A percentile compares a stretch with the other conserved stretches of the same genome.
phyloP scores from a whole-genome alignment of 2,888 invertebrate species.

The Sphinx pinastri region DNA sequence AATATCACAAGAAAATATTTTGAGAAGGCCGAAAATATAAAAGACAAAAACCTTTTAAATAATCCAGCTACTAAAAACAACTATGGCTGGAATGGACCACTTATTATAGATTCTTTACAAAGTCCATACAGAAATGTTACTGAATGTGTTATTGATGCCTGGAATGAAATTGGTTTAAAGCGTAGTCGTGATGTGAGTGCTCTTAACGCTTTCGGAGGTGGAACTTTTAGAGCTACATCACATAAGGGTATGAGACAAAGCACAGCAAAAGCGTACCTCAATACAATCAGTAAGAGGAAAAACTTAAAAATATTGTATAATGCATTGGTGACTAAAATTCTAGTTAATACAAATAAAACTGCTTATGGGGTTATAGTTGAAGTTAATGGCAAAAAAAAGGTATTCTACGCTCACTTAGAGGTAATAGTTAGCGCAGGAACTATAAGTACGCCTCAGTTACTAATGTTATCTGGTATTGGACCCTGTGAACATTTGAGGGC shows the following conservation, averaged over 20 bases:
- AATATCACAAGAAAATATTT: conserved; percentile 63
- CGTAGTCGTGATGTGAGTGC: conserved; percentile 56
- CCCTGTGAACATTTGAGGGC: conserved; percentile 53
- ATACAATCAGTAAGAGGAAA: conserved; percentile 39
- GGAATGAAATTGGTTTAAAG: conserved; percentile 48
- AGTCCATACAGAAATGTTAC: conserved; percentile 22
- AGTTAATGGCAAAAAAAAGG: conserved; percentile 25
- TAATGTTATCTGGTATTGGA: conserved; percentile 73
- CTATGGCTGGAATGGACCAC: conserved; percentile 27
- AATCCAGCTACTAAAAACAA: conserved; percentile 15
- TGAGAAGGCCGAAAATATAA: conserved; percentile 49
- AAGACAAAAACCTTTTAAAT: conserved; percentile 10
- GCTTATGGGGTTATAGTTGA: conserved; percentile 30
- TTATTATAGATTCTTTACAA: conserved; percentile 25
- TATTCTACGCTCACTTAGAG: conserved; percentile 43
- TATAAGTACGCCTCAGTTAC: conserved; percentile 65
- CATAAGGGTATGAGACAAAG: conserved; percentile 66
- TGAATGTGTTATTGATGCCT: conserved; percentile 21
- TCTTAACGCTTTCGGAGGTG: conserved; percentile 64
- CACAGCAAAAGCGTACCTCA: conserved; percentile 72
- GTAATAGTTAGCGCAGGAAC: conserved; percentile 67
- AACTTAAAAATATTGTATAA: conserved; percentile 65
- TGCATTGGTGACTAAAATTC: conserved; percentile 56
- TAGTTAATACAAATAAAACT: conserved; percentile 41
- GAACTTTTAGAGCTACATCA: conserved; percentile 66